A percentile compares a stretch with the other conserved stretches of the same genome.
These are phyloP conservation scores for Chiridota heheva DNA, from an alignment of 35 echinoderm and acorn worm genomes.

Conservation along the genomic window DNA sequence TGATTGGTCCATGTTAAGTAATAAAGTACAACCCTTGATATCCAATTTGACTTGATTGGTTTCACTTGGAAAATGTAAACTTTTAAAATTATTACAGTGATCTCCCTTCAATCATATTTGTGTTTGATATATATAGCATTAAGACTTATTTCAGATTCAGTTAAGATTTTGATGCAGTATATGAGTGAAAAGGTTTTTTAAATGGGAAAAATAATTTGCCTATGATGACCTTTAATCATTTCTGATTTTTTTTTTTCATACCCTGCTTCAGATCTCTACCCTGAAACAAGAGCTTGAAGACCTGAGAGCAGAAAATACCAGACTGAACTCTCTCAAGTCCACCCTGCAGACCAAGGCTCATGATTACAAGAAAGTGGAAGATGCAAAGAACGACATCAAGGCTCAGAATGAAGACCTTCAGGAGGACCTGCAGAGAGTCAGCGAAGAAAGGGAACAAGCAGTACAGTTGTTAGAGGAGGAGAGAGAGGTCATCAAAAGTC, in stretches of 20 bases:
- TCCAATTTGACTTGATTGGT: too few species aligned
- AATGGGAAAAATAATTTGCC: too few species aligned
- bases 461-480: background rate
- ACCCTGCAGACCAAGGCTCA: conserved; percentile 21
- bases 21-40: too few species aligned
- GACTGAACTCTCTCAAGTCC: background rate
- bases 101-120: too few species aligned
- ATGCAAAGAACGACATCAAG: conserved; percentile 19
- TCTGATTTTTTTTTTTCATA: background rate
- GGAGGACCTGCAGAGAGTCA: conserved; percentile 26
- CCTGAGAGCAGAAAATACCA: conserved; percentile 18
- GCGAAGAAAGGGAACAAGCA: background rate
- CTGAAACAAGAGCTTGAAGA: conserved; percentile 16
- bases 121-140: too few species aligned
- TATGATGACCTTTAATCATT: too few species aligned
- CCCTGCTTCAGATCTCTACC: conserved; percentile 2
- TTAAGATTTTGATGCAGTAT: too few species aligned
- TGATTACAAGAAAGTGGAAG: background rate
- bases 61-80: too few species aligned
- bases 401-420: background rate
- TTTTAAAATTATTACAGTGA: too few species aligned
- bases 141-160: too few species aligned
- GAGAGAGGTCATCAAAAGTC: background rate
- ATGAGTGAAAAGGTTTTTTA: too few species aligned
- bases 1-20: too few species aligned